Conservation (phyloP, 2,113 vertebrate species). For the Machaerirhynchus nigripectus region DNA sequence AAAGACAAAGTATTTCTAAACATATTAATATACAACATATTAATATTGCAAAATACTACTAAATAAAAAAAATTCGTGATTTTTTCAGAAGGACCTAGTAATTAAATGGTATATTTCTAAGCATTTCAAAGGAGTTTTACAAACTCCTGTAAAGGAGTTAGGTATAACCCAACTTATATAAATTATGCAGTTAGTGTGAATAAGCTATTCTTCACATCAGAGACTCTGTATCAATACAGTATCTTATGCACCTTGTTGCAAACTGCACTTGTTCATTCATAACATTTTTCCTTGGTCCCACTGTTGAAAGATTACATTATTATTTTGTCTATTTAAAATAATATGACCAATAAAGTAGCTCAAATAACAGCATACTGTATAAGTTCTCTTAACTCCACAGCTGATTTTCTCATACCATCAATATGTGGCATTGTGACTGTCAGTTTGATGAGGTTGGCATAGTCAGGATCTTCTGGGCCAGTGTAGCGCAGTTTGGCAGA, state of each 20-base stretch:
- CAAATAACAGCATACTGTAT: background rate
- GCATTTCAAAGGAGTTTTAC: background rate
- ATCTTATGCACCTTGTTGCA: background rate
- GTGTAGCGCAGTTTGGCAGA: constrained; percentile 92
- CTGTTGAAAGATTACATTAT: background rate
- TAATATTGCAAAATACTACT: background rate
- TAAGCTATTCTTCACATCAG: background rate
- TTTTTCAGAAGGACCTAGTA: background rate
- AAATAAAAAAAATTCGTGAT: background rate
- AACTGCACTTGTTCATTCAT: background rate
- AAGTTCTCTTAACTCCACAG: background rate
- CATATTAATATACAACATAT: background rate
- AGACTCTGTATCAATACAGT: background rate
- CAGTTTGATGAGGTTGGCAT: constrained; percentile 89
- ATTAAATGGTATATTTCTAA: background rate
- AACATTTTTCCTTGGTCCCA: background rate
- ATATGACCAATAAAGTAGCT: background rate
- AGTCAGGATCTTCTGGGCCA: constrained; percentile 82
- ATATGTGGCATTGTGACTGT: constrained; percentile 93
- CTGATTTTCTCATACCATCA: constrained; percentile 79
- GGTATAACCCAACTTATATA: background rate
- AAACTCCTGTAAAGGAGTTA: too few species aligned
- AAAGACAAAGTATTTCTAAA: background rate
- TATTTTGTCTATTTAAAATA: background rate
- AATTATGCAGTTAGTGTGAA: background rate